Evolutionary conservation across 2,797 vertebrate species (phyloP).

Genomic region (Epinephelus malabaricus): DNA sequence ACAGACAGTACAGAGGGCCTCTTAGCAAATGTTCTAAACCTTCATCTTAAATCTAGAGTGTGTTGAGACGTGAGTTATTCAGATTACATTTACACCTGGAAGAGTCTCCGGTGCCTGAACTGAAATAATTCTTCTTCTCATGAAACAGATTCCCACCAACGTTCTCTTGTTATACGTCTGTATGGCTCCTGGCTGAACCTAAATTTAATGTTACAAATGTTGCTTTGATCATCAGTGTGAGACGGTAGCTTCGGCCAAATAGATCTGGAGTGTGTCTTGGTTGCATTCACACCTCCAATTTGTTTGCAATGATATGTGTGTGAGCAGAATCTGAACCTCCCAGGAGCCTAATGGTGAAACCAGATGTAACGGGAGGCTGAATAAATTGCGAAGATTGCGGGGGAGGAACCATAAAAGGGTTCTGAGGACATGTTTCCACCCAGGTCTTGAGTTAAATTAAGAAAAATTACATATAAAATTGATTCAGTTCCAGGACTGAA

Average conservation of each 20-base stretch:
- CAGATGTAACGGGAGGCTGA: slow-evolving; percentile 49
- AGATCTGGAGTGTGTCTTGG: slow-evolving; percentile 24
- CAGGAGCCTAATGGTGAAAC: slow-evolving; percentile 50
- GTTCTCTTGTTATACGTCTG: slow-evolving; percentile 21
- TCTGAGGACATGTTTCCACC: slow-evolving; percentile 16
- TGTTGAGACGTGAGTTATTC: slow-evolving; percentile 45
- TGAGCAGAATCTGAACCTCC: slow-evolving; percentile 35
- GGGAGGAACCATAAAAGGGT: slow-evolving; percentile 1
- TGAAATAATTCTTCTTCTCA: slow-evolving; percentile 28
- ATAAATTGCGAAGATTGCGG: slow-evolving; percentile 22
- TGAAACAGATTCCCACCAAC: slow-evolving; percentile 29
- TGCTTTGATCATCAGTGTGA: slow-evolving; percentile 19
- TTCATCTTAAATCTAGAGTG: slow-evolving; percentile 39
- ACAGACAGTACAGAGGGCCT: slow-evolving; percentile 24
- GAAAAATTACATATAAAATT: neutral
- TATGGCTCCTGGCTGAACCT: slow-evolving; percentile 12
- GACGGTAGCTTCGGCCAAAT: slow-evolving; percentile 21
- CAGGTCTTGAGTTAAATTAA: slow-evolving; percentile 13
- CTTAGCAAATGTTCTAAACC: slow-evolving; percentile 38
- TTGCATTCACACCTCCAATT: slow-evolving; percentile 46
- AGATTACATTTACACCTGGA: slow-evolving; percentile 62
- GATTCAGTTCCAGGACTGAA: slow-evolving; percentile 3
- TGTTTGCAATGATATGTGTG: slow-evolving; percentile 38
- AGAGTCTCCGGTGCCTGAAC: slow-evolving; percentile 22
- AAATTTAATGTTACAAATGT: slow-evolving; percentile 32